A percentile compares a stretch with the other conserved stretches of the same genome.
Evolutionary conservation across 2,888 invertebrate genomes (phyloP).

Genomic region (Torymus auratus): DNA sequence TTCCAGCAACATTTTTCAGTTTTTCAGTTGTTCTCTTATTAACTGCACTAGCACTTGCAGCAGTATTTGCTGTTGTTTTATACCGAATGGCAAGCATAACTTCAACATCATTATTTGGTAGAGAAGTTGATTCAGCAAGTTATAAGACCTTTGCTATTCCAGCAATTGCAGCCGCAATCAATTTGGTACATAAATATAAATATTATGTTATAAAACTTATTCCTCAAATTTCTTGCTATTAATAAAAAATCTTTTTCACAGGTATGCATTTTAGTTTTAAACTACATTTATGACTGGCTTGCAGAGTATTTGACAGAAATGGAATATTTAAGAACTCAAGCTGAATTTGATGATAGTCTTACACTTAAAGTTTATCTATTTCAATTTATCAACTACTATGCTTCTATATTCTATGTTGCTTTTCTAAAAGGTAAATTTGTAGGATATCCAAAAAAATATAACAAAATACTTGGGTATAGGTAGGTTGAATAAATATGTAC

Average conservation of each 20-base stretch:
- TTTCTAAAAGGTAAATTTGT: slow-evolving; percentile 88
- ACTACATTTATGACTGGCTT: slow-evolving; percentile 82
- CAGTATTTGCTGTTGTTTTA: slow-evolving; percentile 86
- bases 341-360: slow-evolving; percentile 90
- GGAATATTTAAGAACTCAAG: slow-evolving; percentile 88
- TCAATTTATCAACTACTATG: slow-evolving; percentile 93
- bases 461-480: slow-evolving; percentile 81
- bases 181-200: slow-evolving; percentile 79
- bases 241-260: slow-evolving; percentile 39
- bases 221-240: too few relatives aligned
- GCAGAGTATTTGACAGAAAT: slow-evolving; percentile 85
- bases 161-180: slow-evolving; percentile 86
- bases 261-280: slow-evolving; percentile 85
- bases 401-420: slow-evolving; percentile 91
- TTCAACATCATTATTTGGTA: slow-evolving; percentile 79
- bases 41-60: slow-evolving; percentile 84
- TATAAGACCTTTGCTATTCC: slow-evolving; percentile 84
- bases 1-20: slow-evolving; percentile 85
- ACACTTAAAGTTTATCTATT: slow-evolving; percentile 92
- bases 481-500: slow-evolving; percentile 37
- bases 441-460: slow-evolving; percentile 87
- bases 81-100: slow-evolving; percentile 85
- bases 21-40: slow-evolving; percentile 82
- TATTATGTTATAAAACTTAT: not conserved
- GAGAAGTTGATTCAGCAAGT: slow-evolving; percentile 71